These are phyloP conservation scores for Amphipyra tragopoginis DNA, from an alignment of 2,888 invertebrate species.

Conservation along the genomic window DNA sequence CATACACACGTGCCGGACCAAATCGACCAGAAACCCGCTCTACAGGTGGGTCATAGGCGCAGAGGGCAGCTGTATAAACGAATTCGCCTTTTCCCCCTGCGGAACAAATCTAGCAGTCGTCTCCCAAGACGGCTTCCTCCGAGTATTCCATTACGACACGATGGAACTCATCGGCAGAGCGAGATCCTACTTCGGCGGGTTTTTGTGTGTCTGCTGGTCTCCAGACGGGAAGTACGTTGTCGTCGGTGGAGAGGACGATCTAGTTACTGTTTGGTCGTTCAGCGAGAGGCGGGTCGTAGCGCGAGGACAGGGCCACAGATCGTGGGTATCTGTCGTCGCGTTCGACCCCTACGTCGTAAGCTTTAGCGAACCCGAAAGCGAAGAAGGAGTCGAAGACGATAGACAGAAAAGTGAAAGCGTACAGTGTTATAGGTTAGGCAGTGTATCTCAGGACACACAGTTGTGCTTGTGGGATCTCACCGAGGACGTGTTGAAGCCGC, in stretches of 20 bases:
- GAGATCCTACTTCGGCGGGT: conserved; percentile 99
- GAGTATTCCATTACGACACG: conserved; percentile 98
- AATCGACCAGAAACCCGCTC: conserved; percentile 98
- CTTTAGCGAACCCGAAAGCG: conserved; percentile 91
- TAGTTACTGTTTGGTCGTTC: conserved; percentile 99
- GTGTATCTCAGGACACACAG: conserved; percentile 99
- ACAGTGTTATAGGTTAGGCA: conserved; percentile 96
- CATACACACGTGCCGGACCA: conserved; percentile 98
- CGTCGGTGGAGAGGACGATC: conserved; percentile 99
- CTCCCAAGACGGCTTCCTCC: conserved; percentile 97
- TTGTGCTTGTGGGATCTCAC: conserved; percentile 99
- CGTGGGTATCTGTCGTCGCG: conserved; percentile 99
- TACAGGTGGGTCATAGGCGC: conserved; percentile 94
- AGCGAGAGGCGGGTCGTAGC: conserved; percentile 98
- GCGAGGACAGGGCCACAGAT: conserved; percentile 99
- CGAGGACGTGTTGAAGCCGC: conserved; percentile 96
- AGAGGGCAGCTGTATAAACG: conserved; percentile 96
- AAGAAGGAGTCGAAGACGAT: conserved; percentile 89
- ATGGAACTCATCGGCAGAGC: conserved; percentile 98
- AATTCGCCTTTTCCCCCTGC: conserved; percentile 99
- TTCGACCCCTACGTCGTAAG: conserved; percentile 96
- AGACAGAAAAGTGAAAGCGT: conserved; percentile 74
- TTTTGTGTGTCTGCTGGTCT: conserved; percentile 99
- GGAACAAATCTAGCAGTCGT: conserved; percentile 97
- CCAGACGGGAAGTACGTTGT: conserved; percentile 98